Evolutionary conservation across 2,797 vertebrate genomes (phyloP).

Genomic region (Smutsia gigantea): DNA sequence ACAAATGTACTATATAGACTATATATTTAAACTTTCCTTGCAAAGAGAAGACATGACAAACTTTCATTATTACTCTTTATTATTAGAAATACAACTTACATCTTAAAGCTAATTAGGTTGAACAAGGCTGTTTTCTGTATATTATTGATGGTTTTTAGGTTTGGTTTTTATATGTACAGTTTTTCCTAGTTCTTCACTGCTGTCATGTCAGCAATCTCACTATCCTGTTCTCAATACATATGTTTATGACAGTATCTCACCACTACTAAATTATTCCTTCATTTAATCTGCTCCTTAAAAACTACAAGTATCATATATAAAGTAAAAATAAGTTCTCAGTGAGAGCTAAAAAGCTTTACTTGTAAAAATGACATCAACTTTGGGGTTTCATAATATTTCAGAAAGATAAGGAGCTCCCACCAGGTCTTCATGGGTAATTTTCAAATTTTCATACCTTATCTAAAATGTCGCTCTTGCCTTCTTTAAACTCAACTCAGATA

Average conservation of each 20-base stretch:
- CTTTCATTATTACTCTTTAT: background rate
- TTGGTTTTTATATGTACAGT: background rate
- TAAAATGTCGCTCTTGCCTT: constrained; percentile 13
- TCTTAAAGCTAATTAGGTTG: background rate
- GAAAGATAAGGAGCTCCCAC: background rate
- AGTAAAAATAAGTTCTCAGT: constrained; percentile 16
- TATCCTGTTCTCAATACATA: background rate
- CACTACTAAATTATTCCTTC: constrained; percentile 20
- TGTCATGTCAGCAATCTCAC: constrained; percentile 1
- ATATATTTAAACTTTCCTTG: constrained; percentile 9
- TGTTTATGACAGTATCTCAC: background rate
- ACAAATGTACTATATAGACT: background rate
- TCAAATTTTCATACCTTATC: background rate
- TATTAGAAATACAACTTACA: background rate
- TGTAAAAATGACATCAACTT: background rate
- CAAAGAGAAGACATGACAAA: background rate
- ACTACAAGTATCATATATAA: constrained; percentile 13
- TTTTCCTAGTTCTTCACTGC: background rate
- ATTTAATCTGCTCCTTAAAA: constrained; percentile 21
- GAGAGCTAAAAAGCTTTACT: background rate
- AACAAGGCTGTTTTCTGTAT: background rate
- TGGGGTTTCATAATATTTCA: background rate
- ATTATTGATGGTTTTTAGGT: background rate
- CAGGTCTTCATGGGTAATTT: background rate
- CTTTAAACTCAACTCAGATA: constrained; percentile 35